Evolutionary conservation across 2,113 vertebrate species (phyloP).

Genomic region (Sorex fumeus): DNA sequence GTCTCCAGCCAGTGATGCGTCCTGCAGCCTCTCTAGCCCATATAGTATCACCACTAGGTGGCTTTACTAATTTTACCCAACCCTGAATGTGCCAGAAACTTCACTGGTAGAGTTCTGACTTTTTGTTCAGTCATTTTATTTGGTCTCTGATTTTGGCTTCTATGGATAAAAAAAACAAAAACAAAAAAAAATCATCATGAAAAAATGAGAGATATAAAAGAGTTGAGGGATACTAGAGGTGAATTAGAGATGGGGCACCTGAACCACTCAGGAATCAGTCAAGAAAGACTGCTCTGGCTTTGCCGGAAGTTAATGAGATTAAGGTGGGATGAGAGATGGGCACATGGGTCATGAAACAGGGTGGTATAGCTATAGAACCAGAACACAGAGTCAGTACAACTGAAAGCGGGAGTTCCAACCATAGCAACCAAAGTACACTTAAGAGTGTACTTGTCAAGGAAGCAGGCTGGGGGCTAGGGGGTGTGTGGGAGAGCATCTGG

Average conservation of each 20-base stretch:
- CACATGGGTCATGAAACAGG: too few species aligned
- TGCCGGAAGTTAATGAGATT: neutral
- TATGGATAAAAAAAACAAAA: neutral
- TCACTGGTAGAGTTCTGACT: neutral
- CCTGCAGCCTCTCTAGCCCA: neutral
- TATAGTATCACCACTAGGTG: fast-evolving
- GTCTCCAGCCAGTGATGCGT: neutral
- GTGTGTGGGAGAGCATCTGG: neutral
- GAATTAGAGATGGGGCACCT: too few species aligned
- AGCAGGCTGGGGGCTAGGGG: neutral
- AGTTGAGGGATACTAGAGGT: neutral
- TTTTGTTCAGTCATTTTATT: neutral
- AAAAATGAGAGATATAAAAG: neutral
- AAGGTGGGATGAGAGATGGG: too few species aligned
- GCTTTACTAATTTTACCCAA: neutral
- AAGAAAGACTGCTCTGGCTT: neutral
- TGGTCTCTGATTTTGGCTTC: neutral
- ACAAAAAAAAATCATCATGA: neutral
- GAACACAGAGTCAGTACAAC: too few species aligned
- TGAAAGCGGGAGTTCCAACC: too few species aligned
- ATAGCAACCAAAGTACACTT: too few species aligned
- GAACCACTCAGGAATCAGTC: neutral
- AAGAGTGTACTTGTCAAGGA: too few species aligned
- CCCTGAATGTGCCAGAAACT: neutral
- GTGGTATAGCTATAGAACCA: too few species aligned